Conservation (phyloP, 2,888 invertebrate species). For the Invenusta paracnida region DNA sequence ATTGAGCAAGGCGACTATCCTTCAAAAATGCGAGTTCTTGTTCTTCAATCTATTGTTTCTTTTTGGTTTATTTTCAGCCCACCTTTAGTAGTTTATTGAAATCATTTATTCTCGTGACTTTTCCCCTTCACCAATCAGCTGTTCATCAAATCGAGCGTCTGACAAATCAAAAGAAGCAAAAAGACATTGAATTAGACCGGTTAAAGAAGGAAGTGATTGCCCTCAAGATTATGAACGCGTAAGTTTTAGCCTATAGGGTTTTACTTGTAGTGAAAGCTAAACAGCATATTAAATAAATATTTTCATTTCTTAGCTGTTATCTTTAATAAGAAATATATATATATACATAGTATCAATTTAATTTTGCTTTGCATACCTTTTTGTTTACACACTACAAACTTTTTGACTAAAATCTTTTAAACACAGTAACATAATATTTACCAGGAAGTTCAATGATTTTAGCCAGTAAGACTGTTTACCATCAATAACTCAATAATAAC, state of each 20-base stretch:
- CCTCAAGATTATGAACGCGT: slow-evolving; percentile 76
- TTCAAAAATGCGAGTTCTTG: slow-evolving; percentile 73
- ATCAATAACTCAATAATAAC: too few relatives aligned
- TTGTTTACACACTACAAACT: too few relatives aligned
- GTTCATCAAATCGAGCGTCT: slow-evolving; percentile 70
- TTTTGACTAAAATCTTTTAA: too few relatives aligned
- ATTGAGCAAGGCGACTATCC: slow-evolving; percentile 86
- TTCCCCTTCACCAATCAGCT: slow-evolving; percentile 51
- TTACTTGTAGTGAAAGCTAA: neutral
- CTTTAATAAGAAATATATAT: too few relatives aligned
- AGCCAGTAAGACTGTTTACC: too few relatives aligned
- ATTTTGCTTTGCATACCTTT: too few relatives aligned
- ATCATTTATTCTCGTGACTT: neutral
- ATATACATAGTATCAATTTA: too few relatives aligned
- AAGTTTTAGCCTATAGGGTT: slow-evolving; percentile 46
- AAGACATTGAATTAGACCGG: slow-evolving; percentile 78
- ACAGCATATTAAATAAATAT: neutral
- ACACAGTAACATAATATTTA: too few relatives aligned
- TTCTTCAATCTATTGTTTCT: too few relatives aligned
- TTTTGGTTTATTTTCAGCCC: neutral
- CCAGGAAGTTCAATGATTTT: too few relatives aligned
- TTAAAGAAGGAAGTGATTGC: slow-evolving; percentile 68
- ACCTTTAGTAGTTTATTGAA: neutral
- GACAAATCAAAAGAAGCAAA: slow-evolving; percentile 81
- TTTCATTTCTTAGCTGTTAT: too few relatives aligned